A percentile compares a stretch with the other conserved stretches of the same genome.
phyloP scores from a whole-genome alignment of 2,113 vertebrate species.

The Daphoenositta chrysoptera region DNA sequence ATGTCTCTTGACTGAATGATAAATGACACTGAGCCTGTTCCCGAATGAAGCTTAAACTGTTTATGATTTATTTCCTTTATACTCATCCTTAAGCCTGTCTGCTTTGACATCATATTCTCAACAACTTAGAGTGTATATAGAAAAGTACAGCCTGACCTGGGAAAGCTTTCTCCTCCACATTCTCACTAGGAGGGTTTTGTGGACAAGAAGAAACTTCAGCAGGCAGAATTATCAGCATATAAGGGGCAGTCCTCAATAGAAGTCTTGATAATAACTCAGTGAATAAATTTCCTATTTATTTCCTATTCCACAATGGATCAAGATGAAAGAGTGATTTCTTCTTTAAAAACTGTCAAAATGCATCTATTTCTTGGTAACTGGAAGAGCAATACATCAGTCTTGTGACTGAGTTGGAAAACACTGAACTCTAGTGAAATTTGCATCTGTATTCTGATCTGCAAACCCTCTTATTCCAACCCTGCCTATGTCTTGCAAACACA shows the following conservation, averaged over 20 bases:
- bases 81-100: not conserved
- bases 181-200: not conserved
- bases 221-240: not conserved
- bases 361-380: not conserved
- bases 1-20: not conserved
- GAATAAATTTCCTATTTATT: not conserved
- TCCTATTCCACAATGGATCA: not conserved
- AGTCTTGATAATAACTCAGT: not conserved
- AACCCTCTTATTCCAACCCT: not conserved
- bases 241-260: not conserved
- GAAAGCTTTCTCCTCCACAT: not conserved
- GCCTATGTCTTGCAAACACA: not conserved
- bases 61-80: not conserved
- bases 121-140: not conserved
- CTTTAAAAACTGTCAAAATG: not conserved
- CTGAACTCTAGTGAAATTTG: not conserved
- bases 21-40: not conserved
- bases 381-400: not conserved
- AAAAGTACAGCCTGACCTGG: not conserved
- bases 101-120: not conserved
- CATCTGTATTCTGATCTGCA: not conserved
- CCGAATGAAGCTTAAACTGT: not conserved
- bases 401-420: not conserved
- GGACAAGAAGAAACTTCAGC: not conserved
- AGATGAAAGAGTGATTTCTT: not conserved